Conservation (phyloP, 2,888 invertebrate species). For the Philereme vetulata region DNA sequence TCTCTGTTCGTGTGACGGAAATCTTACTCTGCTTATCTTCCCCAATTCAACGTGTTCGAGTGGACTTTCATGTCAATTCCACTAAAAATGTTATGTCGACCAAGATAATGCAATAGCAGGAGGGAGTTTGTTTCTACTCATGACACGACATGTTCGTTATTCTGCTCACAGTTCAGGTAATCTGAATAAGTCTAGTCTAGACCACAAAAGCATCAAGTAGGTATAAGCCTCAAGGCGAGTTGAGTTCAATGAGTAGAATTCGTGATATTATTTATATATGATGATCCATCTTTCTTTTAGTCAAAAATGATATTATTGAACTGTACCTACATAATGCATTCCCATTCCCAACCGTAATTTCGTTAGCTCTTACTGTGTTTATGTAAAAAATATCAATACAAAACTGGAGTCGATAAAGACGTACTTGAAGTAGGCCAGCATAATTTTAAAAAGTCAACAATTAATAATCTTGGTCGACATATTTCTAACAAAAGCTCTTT, state of each 20-base stretch:
- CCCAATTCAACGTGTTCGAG: background rate
- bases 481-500: constrained; percentile 53
- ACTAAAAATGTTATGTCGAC: background rate
- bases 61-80: background rate
- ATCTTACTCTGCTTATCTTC: too few species aligned
- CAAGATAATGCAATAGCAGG: background rate
- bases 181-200: constrained; percentile 3
- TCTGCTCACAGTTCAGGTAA: background rate
- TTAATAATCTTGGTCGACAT: constrained; percentile 34
- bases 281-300: too few species aligned
- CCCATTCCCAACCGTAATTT: too few species aligned
- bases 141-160: background rate
- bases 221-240: too few species aligned
- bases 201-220: background rate
- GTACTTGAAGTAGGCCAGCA: constrained; percentile 21
- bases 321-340: too few species aligned
- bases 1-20: too few species aligned
- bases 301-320: too few species aligned
- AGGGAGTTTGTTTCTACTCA: background rate
- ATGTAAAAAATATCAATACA: background rate
- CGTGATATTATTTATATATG: too few species aligned
- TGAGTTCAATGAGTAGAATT: too few species aligned
- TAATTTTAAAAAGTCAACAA: constrained; percentile 29
- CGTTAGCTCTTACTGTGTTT: background rate
- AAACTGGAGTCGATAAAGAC: constrained; percentile 11